Conservation (phyloP, 2,113 vertebrate genomes). For the Phalacrocorax pelagicus region DNA sequence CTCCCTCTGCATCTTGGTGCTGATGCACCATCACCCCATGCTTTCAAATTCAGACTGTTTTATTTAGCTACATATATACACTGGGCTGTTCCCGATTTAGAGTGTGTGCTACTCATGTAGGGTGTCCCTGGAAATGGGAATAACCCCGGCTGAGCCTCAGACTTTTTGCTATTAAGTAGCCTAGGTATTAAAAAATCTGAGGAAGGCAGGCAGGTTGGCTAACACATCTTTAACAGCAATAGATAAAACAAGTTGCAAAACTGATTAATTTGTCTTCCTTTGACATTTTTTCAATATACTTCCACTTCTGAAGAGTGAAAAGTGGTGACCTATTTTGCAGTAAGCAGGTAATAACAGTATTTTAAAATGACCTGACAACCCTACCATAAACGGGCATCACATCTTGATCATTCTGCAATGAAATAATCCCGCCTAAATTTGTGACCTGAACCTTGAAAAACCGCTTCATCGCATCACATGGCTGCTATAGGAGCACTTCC, state of each 20-base stretch:
- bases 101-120: background rate
- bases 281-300: background rate
- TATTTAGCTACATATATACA: background rate
- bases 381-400: background rate
- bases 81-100: too few relatives aligned
- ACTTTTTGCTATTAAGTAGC: background rate
- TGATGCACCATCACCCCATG: background rate
- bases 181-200: background rate
- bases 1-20: background rate
- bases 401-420: background rate
- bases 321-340: background rate
- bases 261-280: background rate
- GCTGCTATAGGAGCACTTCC: background rate
- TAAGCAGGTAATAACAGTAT: background rate
- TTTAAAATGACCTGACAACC: background rate
- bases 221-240: background rate
- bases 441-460: background rate
- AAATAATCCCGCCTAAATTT: background rate
- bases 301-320: background rate
- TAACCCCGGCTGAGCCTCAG: background rate
- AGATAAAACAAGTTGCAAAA: background rate
- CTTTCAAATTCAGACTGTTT: background rate
- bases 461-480: background rate
- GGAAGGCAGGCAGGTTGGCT: background rate
- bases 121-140: background rate